Evolutionary conservation across 2,797 vertebrate species (phyloP).

Genomic region (Alcedo atthis): DNA sequence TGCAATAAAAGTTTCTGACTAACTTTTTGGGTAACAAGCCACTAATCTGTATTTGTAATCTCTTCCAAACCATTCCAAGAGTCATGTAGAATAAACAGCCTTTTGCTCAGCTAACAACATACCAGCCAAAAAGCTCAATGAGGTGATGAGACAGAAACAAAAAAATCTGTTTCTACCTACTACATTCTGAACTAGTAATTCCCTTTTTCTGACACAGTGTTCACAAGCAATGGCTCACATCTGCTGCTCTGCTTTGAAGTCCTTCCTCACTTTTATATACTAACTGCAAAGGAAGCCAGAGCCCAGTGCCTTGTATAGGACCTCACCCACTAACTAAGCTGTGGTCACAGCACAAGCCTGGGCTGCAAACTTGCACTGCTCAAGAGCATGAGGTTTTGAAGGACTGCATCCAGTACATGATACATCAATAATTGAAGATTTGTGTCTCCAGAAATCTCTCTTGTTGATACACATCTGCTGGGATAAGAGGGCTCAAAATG

Average conservation of each 20-base stretch:
- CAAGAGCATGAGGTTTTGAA: not conserved
- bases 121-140: not conserved
- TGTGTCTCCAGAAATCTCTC: not conserved
- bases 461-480: rapidly evolving
- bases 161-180: not conserved
- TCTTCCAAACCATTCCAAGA: not conserved
- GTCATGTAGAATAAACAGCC: conserved; percentile 6
- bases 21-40: conserved; percentile 36
- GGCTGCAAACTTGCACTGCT: not conserved
- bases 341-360: not conserved
- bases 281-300: not conserved
- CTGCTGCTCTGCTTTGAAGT: not conserved
- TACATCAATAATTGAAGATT: rapidly evolving
- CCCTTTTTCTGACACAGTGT: not conserved
- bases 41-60: conserved; percentile 21
- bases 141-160: conserved; percentile 24
- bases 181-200: not conserved
- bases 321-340: not conserved
- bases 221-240: not conserved
- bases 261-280: not conserved
- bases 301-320: not conserved
- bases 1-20: not conserved
- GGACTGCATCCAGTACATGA: rapidly evolving
- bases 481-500: not conserved
- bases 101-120: conserved; percentile 45